Percentiles rank a stretch among this genome's conserved stretches.
phyloP scores from a whole-genome alignment of 1,140 invertebrate species.

The Macrobrachium nipponense region DNA sequence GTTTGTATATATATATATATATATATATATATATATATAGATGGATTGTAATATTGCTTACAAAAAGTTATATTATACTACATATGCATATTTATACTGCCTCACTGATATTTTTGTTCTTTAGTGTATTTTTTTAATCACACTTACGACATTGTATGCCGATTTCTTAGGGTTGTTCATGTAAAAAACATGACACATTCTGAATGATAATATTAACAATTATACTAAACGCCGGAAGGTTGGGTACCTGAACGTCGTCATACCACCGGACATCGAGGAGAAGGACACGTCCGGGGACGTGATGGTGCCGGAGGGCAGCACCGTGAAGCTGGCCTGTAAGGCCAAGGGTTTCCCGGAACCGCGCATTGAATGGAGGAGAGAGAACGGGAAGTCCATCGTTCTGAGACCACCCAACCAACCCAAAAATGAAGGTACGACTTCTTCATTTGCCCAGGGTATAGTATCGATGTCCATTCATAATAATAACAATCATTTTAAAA shows the following conservation, averaged over 20 bases:
- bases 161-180: background rate
- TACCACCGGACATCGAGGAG: slow-evolving; percentile 89
- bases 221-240: slow-evolving; percentile 17
- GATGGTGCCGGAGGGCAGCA: slow-evolving; percentile 91
- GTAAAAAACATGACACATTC: background rate
- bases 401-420: slow-evolving; percentile 77
- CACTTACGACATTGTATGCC: no score
- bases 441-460: no score
- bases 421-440: slow-evolving; percentile 49
- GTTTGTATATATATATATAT: slow-evolving; percentile 13
- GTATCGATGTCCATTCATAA: no score
- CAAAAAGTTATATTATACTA: background rate
- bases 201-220: background rate
- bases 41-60: background rate
- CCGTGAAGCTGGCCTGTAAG: slow-evolving; percentile 86
- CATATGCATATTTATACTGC: no score
- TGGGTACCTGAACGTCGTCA: slow-evolving; percentile 82
- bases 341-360: slow-evolving; percentile 84
- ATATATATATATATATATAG: slow-evolving; percentile 14
- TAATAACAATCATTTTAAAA: no score
- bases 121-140: no score
- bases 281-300: slow-evolving; percentile 89
- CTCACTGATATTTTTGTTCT: no score
- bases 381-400: slow-evolving; percentile 86
- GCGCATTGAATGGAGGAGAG: slow-evolving; percentile 85